Evolutionary conservation across 2,113 vertebrate species (phyloP).

Genomic region (Tupaia tana): DNA sequence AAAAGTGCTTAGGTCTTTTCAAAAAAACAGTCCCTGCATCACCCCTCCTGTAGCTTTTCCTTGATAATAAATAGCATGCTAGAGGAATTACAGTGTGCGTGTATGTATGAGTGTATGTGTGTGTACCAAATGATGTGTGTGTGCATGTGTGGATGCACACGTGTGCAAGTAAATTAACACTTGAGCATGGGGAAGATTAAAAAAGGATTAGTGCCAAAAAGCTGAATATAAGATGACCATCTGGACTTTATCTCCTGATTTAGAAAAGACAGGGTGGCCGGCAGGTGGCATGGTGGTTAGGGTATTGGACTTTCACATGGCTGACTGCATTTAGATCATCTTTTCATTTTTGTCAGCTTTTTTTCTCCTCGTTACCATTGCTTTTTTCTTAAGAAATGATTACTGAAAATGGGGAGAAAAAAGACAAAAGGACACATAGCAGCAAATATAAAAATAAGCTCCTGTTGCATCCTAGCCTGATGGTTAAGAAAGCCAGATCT

Average conservation of each 20-base stretch:
- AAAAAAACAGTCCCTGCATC: not conserved
- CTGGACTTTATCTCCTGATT: not conserved
- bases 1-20: not conserved
- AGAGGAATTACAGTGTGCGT: not conserved
- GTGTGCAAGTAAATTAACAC: not conserved
- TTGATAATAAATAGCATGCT: not conserved
- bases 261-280: not conserved
- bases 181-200: not conserved
- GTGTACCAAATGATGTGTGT: not conserved
- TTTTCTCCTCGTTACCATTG: not conserved
- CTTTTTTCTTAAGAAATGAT: not conserved
- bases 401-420: not conserved
- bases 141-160: not conserved
- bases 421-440: not conserved
- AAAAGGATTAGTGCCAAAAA: not conserved
- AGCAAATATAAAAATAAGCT: constrained; percentile 22
- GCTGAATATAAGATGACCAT: not conserved
- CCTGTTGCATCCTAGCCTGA: not conserved
- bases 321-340: not conserved
- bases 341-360: not conserved
- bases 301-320: no score
- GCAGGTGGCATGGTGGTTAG: no score
- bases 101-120: not conserved
- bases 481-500: no score
- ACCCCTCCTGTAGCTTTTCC: not conserved